Evolutionary conservation across 2,113 vertebrate genomes (phyloP).

Genomic region (Guaruba guarouba): DNA sequence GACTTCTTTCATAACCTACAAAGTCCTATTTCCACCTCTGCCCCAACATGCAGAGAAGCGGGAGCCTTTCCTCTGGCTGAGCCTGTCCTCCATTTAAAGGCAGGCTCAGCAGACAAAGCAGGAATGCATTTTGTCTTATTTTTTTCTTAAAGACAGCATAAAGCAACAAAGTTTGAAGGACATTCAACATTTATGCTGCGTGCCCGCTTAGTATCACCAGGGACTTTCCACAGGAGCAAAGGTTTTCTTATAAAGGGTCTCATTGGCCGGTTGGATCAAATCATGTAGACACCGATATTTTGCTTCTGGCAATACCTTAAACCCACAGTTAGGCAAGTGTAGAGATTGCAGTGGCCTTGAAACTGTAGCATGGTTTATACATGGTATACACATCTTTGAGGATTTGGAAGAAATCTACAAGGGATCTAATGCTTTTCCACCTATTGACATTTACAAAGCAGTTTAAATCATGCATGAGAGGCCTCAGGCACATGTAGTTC

Average conservation of each 20-base stretch:
- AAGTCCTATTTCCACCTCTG: slow-evolving; percentile 56
- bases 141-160: slow-evolving; percentile 47
- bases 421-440: slow-evolving; percentile 81
- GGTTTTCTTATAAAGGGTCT: slow-evolving; percentile 73
- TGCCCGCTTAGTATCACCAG: slow-evolving; percentile 36
- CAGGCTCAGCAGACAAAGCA: slow-evolving; percentile 4
- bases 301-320: slow-evolving; percentile 82
- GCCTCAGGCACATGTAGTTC: slow-evolving; percentile 83
- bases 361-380: slow-evolving; percentile 73
- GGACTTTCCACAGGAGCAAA: slow-evolving; percentile 57
- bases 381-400: slow-evolving; percentile 77
- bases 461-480: slow-evolving; percentile 90
- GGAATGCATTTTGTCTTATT: not conserved
- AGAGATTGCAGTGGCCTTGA: slow-evolving; percentile 79
- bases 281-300: slow-evolving; percentile 74
- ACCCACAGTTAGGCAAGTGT: slow-evolving; percentile 79
- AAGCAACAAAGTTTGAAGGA: slow-evolving; percentile 72
- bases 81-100: slow-evolving; percentile 16
- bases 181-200: slow-evolving; percentile 72
- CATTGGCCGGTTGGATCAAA: slow-evolving; percentile 72
- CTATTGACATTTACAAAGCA: slow-evolving; percentile 91
- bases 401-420: slow-evolving; percentile 82
- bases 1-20: slow-evolving; percentile 45
- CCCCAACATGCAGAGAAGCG: not conserved
- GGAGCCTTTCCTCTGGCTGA: not conserved